Conservation (phyloP, 2,113 vertebrate genomes). For the Siphamia tubifer region DNA sequence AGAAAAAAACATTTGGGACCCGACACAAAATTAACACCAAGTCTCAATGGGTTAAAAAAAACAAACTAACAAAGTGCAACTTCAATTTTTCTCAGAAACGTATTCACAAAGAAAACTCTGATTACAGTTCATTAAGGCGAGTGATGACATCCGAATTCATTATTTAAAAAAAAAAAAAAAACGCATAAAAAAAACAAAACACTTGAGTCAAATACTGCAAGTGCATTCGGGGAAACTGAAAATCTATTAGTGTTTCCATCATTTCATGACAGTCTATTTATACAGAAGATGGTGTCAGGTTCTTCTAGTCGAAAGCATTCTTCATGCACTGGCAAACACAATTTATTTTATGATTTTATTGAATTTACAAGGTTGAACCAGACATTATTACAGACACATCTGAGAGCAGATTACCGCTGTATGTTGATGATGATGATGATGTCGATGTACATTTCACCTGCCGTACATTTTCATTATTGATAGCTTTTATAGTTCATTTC, state of each 20-base stretch:
- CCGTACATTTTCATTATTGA: background rate
- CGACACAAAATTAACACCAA: no score
- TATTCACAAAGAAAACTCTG: slow-evolving; percentile 17
- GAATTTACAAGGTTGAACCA: slow-evolving; percentile 11
- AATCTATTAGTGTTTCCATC: slow-evolving; percentile 28
- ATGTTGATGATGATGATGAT: background rate
- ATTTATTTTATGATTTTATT: slow-evolving; percentile 26
- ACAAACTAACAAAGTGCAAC: no score
- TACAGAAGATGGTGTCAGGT: slow-evolving; percentile 2
- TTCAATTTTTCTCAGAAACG: slow-evolving; percentile 8
- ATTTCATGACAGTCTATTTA: slow-evolving; percentile 26
- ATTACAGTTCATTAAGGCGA: background rate
- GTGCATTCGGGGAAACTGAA: background rate
- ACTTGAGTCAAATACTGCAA: slow-evolving; percentile 26
- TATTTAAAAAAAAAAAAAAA: no score
- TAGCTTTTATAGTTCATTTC: background rate
- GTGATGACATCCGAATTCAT: slow-evolving; percentile 1
- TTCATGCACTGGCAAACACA: slow-evolving; percentile 30
- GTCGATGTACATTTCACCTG: background rate
- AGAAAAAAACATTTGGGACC: no score
- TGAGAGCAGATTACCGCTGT: background rate
- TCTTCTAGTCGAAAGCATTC: slow-evolving; percentile 15
- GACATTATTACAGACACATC: background rate
- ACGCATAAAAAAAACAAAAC: background rate
- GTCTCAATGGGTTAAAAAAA: no score